phyloP scores from a whole-genome alignment of 2,797 vertebrate genomes.

The Esox masquinongy region DNA sequence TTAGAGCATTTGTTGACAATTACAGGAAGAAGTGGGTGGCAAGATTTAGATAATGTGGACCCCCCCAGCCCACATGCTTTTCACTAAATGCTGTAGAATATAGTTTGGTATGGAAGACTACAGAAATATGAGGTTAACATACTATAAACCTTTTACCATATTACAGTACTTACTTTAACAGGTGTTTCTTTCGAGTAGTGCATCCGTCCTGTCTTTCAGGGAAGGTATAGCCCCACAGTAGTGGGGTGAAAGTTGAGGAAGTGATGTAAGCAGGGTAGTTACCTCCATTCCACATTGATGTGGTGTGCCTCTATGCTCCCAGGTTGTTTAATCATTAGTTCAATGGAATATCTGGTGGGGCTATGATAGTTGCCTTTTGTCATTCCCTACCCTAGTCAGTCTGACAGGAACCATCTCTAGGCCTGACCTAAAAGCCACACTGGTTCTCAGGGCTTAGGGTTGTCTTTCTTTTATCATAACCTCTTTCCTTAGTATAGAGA shows the following conservation, averaged over 20 bases:
- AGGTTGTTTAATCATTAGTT: conserved; percentile 66
- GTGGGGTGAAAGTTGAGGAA: conserved; percentile 41
- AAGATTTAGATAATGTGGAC: conserved; percentile 60
- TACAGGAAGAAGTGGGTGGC: conserved; percentile 69
- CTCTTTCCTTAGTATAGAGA: not conserved
- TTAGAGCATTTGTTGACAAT: conserved; percentile 68
- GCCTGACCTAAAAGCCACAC: conserved; percentile 37
- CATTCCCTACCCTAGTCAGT: conserved; percentile 44
- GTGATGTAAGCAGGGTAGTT: conserved; percentile 51
- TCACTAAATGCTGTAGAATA: not conserved
- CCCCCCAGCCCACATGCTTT: not conserved
- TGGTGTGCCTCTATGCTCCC: conserved; percentile 57
- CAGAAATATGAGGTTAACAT: not conserved
- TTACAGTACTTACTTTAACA: not conserved
- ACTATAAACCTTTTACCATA: not conserved
- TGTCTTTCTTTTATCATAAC: not conserved
- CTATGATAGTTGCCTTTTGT: conserved; percentile 61
- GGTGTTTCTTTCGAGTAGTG: not conserved
- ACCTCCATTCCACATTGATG: conserved; percentile 53
- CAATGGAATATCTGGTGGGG: conserved; percentile 64
- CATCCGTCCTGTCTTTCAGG: not conserved
- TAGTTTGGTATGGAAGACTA: not conserved
- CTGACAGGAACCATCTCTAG: conserved; percentile 53
- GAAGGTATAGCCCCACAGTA: conserved; percentile 32
- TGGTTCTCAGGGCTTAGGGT: conserved; percentile 12